phyloP scores from a whole-genome alignment of 2,113 vertebrate genomes.

The Hippocampus barbouri region DNA sequence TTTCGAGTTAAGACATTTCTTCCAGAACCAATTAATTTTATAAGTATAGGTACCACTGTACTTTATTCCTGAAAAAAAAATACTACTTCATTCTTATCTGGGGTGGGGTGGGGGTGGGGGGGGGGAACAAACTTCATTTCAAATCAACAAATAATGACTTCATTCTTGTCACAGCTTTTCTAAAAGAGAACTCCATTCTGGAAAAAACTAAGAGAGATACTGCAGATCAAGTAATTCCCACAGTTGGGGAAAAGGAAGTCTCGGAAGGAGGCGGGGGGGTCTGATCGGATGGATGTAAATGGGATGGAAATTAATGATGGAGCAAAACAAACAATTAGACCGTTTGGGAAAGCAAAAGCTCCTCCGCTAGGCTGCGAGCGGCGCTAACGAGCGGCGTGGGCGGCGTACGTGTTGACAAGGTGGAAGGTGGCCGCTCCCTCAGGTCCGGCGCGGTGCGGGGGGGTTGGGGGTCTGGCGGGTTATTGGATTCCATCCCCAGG shows the following conservation, averaged over 20 bases:
- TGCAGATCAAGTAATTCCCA: constrained; percentile 5
- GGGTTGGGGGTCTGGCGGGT: constrained; percentile 34
- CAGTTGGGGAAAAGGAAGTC: background rate
- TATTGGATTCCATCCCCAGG: constrained; percentile 63
- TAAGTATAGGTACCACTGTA: too few relatives aligned
- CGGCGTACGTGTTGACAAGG: constrained; percentile 28
- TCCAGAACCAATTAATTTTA: too few relatives aligned
- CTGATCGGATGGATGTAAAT: constrained; percentile 32
- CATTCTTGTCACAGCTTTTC: too few relatives aligned
- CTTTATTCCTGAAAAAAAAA: too few relatives aligned
- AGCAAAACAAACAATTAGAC: constrained; percentile 42
- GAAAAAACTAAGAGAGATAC: too few relatives aligned
- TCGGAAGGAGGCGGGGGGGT: background rate
- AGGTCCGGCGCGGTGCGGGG: constrained; percentile 18
- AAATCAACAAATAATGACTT: too few relatives aligned
- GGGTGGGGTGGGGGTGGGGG: too few relatives aligned
- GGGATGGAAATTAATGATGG: constrained; percentile 35
- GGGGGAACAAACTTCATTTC: too few relatives aligned
- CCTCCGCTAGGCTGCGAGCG: background rate
- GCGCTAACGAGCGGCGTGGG: background rate
- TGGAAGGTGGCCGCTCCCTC: constrained; percentile 40
- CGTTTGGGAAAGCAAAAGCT: background rate
- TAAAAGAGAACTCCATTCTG: too few relatives aligned
- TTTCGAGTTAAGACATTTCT: too few relatives aligned
- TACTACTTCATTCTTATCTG: too few relatives aligned